Percentiles rank a stretch among this genome's conserved stretches.
These are phyloP conservation scores for Bubalus kerabau DNA, from an alignment of 2,113 vertebrate species.

Conservation along the genomic window DNA sequence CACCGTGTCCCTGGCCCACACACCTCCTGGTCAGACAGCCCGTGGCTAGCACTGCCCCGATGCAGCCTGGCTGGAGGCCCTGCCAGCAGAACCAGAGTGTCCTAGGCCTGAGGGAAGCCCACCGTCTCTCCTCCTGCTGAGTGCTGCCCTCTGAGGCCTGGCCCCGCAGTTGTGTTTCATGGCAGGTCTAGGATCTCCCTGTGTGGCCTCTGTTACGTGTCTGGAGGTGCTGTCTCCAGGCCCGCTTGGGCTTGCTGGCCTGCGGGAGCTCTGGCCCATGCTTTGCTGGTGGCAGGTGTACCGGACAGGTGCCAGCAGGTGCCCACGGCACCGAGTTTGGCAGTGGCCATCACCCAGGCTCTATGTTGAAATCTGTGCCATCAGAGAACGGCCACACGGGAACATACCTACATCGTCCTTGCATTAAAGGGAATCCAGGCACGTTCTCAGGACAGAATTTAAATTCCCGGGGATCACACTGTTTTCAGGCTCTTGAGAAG, in stretches of 20 bases:
- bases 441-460: too few species aligned
- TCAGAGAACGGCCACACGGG: background rate
- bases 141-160: background rate
- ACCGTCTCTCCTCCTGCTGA: rapidly evolving
- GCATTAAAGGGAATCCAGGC: background rate
- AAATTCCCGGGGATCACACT: background rate
- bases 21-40: background rate
- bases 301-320: background rate
- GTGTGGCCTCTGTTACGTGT: rapidly evolving
- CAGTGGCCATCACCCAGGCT: rapidly evolving
- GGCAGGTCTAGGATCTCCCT: background rate
- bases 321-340: rapidly evolving
- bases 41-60: rapidly evolving
- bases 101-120: background rate
- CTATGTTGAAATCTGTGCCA: background rate
- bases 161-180: rapidly evolving
- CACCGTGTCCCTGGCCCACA: rapidly evolving
- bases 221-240: background rate
- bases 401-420: rapidly evolving
- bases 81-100: background rate
- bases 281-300: background rate
- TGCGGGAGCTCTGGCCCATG: rapidly evolving
- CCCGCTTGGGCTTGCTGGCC: background rate
- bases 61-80: background rate
- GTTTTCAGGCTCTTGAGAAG: background rate